These are phyloP conservation scores for Spilogale gracilis DNA, from an alignment of 2,113 vertebrate genomes.

Conservation along the genomic window DNA sequence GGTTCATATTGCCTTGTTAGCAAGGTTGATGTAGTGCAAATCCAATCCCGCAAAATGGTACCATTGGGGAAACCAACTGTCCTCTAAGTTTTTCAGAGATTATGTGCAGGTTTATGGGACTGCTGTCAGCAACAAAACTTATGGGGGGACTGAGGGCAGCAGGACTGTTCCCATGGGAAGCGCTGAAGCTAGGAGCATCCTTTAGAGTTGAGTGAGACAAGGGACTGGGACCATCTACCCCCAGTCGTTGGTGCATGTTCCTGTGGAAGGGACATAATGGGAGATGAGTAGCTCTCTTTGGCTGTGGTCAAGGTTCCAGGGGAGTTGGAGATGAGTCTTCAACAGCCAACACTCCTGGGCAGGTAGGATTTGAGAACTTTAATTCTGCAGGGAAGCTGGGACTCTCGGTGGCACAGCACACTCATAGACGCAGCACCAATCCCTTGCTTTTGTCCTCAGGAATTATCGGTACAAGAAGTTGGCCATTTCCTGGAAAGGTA, in stretches of 20 bases:
- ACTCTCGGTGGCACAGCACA: background rate
- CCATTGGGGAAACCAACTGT: background rate
- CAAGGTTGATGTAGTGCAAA: background rate
- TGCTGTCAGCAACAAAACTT: background rate
- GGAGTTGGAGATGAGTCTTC: background rate
- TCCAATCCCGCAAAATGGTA: background rate
- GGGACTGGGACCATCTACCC: background rate
- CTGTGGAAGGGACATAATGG: background rate
- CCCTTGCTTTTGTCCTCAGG: background rate
- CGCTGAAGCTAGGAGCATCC: background rate
- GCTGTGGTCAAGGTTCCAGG: background rate
- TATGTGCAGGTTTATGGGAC: background rate
- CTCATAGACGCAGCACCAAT: background rate
- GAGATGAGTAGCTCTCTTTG: background rate
- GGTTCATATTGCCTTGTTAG: background rate
- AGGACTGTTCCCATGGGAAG: background rate
- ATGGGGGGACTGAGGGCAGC: background rate
- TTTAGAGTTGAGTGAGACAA: background rate
- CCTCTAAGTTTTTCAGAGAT: background rate
- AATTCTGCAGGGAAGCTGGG: background rate
- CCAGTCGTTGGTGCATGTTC: background rate
- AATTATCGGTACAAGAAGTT: background rate
- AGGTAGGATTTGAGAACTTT: background rate
- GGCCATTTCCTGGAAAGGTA: slow-evolving; percentile 6
- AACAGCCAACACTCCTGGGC: background rate